A percentile compares a stretch with the other conserved stretches of the same genome.
Conservation (phyloP, 2,797 vertebrate species). For the Smutsia temminckii region DNA sequence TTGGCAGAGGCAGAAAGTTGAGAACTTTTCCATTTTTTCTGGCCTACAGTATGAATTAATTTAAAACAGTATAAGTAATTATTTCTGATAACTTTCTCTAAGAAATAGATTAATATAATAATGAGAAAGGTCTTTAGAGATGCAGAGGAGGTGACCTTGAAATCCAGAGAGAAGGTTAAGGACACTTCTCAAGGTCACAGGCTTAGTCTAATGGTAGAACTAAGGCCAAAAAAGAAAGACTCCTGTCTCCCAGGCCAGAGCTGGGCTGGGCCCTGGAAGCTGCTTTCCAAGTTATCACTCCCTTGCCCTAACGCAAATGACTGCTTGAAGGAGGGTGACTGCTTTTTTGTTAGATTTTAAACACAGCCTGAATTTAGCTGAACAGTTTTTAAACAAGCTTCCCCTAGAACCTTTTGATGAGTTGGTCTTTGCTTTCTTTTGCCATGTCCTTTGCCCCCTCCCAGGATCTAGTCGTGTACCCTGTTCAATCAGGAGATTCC, state of each 20-base stretch:
- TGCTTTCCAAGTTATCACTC: background rate
- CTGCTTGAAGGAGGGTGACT: background rate
- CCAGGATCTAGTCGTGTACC: background rate
- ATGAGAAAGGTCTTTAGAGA: conserved; percentile 2
- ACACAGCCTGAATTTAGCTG: background rate
- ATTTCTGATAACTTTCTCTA: conserved; percentile 12
- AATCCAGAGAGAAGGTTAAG: background rate
- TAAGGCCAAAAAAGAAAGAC: background rate
- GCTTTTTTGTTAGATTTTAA: background rate
- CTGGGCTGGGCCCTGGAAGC: background rate
- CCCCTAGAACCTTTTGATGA: background rate
- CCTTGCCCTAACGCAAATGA: background rate
- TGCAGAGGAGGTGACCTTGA: background rate
- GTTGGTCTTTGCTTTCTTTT: background rate
- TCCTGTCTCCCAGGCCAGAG: background rate
- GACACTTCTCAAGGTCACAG: background rate
- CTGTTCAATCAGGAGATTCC: background rate
- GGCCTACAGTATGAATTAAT: background rate
- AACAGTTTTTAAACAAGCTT: background rate
- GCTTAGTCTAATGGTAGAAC: background rate
- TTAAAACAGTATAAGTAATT: background rate
- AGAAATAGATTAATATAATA: background rate
- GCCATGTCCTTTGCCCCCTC: background rate
- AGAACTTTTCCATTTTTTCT: background rate
- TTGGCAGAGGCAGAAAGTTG: background rate